These are phyloP conservation scores for Muscicapa comitata DNA, from an alignment of 2,797 vertebrate species.

Conservation along the genomic window DNA sequence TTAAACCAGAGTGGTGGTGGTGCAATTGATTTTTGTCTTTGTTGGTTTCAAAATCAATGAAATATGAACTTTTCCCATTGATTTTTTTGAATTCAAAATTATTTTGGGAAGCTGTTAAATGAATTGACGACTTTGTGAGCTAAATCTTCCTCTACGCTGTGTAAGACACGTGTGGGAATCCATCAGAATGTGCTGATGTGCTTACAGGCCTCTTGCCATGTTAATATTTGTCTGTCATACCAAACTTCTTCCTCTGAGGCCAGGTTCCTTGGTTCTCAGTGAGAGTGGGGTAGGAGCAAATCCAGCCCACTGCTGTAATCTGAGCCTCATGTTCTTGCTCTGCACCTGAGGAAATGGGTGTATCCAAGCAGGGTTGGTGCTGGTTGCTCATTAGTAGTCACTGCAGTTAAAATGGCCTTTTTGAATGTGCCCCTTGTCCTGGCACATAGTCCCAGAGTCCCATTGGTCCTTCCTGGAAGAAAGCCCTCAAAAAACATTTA, in stretches of 20 bases:
- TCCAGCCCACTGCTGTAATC: background rate
- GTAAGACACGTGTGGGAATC: background rate
- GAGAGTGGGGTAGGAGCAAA: background rate
- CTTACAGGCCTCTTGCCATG: background rate
- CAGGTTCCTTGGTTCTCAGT: background rate
- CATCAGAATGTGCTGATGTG: background rate
- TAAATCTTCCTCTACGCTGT: background rate
- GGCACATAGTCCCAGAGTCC: background rate
- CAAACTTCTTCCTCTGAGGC: background rate
- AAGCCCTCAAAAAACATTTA: background rate
- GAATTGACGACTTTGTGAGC: background rate
- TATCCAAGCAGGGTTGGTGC: background rate
- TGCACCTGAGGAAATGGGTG: background rate
- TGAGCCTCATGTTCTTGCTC: background rate
- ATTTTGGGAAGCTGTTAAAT: constrained; percentile 34
- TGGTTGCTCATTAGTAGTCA: background rate
- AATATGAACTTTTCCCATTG: constrained; percentile 13
- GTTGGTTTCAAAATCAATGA: constrained; percentile 38
- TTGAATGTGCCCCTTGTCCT: background rate
- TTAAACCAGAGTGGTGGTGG: background rate
- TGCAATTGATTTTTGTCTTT: constrained; percentile 25
- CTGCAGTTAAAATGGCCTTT: background rate
- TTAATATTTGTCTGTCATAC: background rate
- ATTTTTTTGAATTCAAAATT: background rate
- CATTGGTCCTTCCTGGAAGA: background rate